A percentile compares a stretch with the other conserved stretches of the same genome.
Conservation (phyloP, 2,113 vertebrate species). For the Phodopus roborovskii region DNA sequence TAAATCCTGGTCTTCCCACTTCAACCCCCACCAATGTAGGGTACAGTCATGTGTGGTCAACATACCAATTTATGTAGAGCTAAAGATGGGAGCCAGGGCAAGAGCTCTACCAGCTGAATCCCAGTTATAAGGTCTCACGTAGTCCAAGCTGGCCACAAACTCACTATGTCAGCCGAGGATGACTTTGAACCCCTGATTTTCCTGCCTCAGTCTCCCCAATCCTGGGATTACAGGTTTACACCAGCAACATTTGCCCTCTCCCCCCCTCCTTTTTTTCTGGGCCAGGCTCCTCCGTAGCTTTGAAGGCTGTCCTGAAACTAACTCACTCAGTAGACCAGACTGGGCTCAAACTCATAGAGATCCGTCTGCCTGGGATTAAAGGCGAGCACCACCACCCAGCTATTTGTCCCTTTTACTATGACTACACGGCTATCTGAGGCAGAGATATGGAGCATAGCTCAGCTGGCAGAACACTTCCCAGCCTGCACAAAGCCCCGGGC, state of each 20-base stretch:
- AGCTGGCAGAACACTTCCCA: background rate
- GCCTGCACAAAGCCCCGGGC: background rate
- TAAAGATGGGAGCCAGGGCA: background rate
- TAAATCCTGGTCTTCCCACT: background rate
- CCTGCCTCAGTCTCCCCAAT: background rate
- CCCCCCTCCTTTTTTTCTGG: too few species aligned
- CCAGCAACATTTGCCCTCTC: background rate
- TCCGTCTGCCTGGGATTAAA: background rate
- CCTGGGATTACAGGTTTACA: background rate
- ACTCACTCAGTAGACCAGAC: too few species aligned
- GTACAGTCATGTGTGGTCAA: background rate
- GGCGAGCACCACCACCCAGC: too few species aligned
- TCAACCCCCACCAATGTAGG: background rate
- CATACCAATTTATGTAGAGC: background rate
- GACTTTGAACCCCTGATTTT: background rate
- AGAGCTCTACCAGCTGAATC: background rate
- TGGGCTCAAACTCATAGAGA: too few species aligned
- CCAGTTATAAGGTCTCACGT: background rate
- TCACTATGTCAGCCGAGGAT: too few species aligned
- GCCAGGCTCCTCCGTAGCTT: too few species aligned
- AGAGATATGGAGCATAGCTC: background rate
- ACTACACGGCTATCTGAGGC: too few species aligned
- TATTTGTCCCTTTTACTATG: background rate
- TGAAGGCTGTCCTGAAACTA: too few species aligned
- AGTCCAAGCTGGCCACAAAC: background rate